Evolutionary conservation across 2,797 vertebrate species (phyloP).

Genomic region (Phylloscopus collybita): DNA sequence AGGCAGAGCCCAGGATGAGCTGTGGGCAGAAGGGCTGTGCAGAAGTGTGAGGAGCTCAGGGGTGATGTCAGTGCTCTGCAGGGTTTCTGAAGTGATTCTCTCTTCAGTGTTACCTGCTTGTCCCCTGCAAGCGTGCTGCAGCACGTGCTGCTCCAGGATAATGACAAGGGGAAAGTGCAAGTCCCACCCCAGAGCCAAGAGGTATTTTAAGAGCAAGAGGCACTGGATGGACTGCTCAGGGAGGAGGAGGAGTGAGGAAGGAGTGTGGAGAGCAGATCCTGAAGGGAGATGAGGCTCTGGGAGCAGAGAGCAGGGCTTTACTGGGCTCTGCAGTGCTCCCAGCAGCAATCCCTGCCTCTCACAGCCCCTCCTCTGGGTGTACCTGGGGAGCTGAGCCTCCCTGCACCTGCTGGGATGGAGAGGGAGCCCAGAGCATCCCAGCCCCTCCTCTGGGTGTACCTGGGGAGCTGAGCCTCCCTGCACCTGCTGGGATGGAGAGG

Average conservation of each 20-base stretch:
- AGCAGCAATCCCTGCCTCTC: conserved; percentile 7
- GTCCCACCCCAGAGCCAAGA: neutral
- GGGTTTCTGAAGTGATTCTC: neutral
- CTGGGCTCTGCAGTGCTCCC: neutral
- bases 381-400: neutral
- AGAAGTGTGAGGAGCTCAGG: neutral
- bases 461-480: neutral
- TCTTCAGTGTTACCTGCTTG: neutral
- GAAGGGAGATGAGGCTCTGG: neutral
- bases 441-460: neutral
- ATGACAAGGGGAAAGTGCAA: neutral
- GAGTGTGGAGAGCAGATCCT: neutral
- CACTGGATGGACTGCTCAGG: neutral
- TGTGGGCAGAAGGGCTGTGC: neutral
- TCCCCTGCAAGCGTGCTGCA: neutral
- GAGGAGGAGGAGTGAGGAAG: neutral
- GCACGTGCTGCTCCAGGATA: neutral
- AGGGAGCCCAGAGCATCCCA: neutral
- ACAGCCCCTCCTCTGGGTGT: neutral
- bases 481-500: neutral
- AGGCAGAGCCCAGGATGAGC: neutral
- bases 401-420: neutral
- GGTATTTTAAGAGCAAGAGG: neutral
- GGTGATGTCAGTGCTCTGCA: neutral
- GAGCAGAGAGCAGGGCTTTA: neutral